Evolutionary conservation across 35 echinoderm and acorn worm species (phyloP).

Genomic region (Heliocidaris tuberculata): DNA sequence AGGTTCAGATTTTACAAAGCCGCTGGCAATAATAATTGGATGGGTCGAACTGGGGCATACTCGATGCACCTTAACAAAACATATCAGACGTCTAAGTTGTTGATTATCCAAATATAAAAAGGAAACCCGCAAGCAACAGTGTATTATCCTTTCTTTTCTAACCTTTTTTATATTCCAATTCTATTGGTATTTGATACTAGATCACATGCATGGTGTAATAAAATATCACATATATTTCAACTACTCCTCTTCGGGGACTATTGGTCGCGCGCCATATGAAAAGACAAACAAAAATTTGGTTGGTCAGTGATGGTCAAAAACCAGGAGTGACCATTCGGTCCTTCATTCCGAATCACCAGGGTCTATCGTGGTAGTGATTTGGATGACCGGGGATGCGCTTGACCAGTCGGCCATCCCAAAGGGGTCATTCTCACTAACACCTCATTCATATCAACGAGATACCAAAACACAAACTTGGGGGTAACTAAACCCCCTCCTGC

Average conservation of each 20-base stretch:
- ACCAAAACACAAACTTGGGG: not conserved
- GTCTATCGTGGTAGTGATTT: not conserved
- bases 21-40: not conserved
- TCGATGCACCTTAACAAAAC: not conserved
- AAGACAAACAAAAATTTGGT: slow-evolving; percentile 1
- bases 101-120: not conserved
- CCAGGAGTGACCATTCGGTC: not conserved
- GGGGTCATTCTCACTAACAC: not conserved
- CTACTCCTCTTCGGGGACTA: not conserved
- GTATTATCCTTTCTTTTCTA: not conserved
- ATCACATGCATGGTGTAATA: not conserved
- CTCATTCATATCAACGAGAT: not conserved
- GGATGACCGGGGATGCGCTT: not conserved
- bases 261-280: not conserved
- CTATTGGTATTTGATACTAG: not conserved
- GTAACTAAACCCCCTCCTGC: not conserved
- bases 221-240: not conserved
- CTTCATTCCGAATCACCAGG: not conserved
- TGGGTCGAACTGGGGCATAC: not conserved
- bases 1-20: not conserved
- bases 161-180: not conserved
- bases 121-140: not conserved
- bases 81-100: not conserved
- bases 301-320: not conserved
- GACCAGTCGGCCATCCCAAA: not conserved